A percentile compares a stretch with the other conserved stretches of the same genome.
Conservation (phyloP, 2,797 vertebrate species). For the Sebastes reedi region DNA sequence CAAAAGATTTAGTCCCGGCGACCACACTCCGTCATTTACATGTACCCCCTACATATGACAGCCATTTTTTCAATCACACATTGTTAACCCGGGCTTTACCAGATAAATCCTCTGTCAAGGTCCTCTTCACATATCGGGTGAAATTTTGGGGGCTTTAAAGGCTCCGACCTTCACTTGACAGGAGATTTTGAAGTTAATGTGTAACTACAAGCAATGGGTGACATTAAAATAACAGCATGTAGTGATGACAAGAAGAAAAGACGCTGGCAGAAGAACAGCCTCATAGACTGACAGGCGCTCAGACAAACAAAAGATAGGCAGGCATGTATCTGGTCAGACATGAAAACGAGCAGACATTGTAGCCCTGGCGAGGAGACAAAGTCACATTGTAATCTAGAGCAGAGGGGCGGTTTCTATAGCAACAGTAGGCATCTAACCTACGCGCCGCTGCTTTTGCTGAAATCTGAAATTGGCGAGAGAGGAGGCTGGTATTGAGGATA, state of each 20-base stretch:
- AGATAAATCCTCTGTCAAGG: conserved; percentile 15
- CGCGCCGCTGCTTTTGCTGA: conserved; percentile 62
- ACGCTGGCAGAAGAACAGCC: conserved; percentile 7
- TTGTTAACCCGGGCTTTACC: conserved; percentile 1
- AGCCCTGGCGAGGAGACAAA: conserved; percentile 68
- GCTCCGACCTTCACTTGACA: conserved; percentile 19
- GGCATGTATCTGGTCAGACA: conserved; percentile 54
- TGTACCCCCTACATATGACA: conserved; percentile 29
- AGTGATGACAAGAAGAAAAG: conserved; percentile 4
- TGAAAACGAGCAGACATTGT: conserved; percentile 54
- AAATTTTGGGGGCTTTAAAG: neutral
- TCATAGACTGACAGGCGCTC: conserved; percentile 8
- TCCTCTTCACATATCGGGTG: neutral
- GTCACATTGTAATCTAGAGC: conserved; percentile 77
- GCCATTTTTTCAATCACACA: conserved; percentile 39
- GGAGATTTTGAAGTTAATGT: conserved; percentile 28
- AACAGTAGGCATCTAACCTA: conserved; percentile 80
- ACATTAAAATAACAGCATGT: conserved; percentile 28
- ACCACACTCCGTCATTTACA: conserved; percentile 38
- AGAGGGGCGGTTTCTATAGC: conserved; percentile 82
- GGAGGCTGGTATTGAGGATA: conserved; percentile 61
- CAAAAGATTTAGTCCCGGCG: conserved; percentile 49
- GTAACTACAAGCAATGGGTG: conserved; percentile 11
- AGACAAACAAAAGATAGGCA: conserved; percentile 29
- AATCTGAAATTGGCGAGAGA: conserved; percentile 75